These are phyloP conservation scores for Sycophila texana DNA, from an alignment of 2,888 invertebrate genomes.

Conservation along the genomic window DNA sequence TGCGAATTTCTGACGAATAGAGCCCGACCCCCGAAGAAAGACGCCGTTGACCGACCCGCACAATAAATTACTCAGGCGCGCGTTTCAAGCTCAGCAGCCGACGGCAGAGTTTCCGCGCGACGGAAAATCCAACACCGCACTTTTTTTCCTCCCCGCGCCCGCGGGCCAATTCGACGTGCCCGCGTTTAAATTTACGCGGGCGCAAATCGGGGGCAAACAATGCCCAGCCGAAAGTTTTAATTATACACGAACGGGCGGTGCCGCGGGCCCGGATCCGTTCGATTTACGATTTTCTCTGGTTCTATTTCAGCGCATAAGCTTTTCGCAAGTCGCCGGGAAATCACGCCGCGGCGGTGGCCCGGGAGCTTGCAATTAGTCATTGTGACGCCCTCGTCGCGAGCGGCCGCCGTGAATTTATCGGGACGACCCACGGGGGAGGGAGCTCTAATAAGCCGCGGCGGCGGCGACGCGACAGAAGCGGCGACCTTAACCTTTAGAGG, in stretches of 20 bases:
- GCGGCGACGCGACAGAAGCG: neutral
- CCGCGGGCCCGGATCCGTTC: conserved; percentile 12
- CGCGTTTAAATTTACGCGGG: neutral
- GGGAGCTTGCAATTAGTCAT: conserved; percentile 36
- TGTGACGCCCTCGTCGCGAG: conserved; percentile 31
- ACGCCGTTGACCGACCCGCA: neutral
- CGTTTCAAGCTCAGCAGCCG: neutral
- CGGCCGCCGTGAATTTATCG: conserved; percentile 26
- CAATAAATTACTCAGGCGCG: conserved; percentile 8
- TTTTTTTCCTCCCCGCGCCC: neutral
- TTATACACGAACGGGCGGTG: neutral
- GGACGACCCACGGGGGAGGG: conserved; percentile 10
- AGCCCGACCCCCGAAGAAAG: conserved; percentile 4
- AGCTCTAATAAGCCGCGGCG: conserved; percentile 17
- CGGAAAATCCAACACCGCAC: neutral
- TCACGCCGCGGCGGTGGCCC: neutral
- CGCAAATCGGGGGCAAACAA: conserved; percentile 34
- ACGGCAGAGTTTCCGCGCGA: neutral
- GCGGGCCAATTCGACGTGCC: neutral
- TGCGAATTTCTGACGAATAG: too few relatives aligned
- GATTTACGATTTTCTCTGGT: conserved; percentile 36
- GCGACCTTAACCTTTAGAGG: conserved; percentile 31
- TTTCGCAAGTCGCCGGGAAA: neutral
- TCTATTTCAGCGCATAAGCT: conserved; percentile 31
- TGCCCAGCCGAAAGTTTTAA: conserved; percentile 10